These are phyloP conservation scores for Tetanocera ferruginea DNA, from an alignment of 2,888 invertebrate species.

Conservation along the genomic window DNA sequence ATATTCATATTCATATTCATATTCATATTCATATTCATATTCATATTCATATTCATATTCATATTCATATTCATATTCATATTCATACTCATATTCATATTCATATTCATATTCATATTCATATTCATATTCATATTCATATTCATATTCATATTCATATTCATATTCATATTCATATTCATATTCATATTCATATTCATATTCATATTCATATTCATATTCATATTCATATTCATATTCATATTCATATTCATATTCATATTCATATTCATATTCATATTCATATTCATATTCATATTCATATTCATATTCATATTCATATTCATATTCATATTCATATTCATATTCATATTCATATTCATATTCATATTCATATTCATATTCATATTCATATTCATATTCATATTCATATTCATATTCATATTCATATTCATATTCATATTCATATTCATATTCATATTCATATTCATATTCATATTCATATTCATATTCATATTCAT, in stretches of 20 bases:
- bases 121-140: too few species aligned
- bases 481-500: not conserved
- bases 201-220: not conserved
- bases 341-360: not conserved
- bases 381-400: not conserved
- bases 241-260: not conserved
- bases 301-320: not conserved
- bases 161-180: not conserved
- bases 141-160: not conserved
- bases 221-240: not conserved
- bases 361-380: not conserved
- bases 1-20: too few species aligned
- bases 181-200: not conserved
- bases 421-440: not conserved
- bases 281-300: not conserved
- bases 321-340: not conserved
- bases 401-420: not conserved
- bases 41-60: too few species aligned
- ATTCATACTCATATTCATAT: too few species aligned
- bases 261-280: not conserved
- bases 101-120: too few species aligned
- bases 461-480: not conserved
- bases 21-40: too few species aligned
- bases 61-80: too few species aligned
- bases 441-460: not conserved